phyloP scores from a whole-genome alignment of 23 tunicate genomes.

The Halocynthia aurantium region DNA sequence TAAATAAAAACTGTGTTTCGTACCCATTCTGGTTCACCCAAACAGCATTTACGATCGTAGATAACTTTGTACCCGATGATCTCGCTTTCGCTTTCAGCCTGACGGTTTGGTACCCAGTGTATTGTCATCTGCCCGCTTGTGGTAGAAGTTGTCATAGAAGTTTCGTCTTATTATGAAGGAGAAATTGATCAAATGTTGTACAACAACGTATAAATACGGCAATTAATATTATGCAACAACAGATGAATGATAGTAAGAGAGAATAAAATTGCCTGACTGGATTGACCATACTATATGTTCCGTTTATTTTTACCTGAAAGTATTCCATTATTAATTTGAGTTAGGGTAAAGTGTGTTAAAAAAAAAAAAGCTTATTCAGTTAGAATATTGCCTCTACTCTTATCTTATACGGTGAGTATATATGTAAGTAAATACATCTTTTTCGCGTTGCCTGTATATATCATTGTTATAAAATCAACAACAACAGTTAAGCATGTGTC shows the following conservation, averaged over 20 bases:
- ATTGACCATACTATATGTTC: neutral
- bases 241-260: neutral
- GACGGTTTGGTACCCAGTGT: neutral
- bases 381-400: no score
- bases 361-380: no score
- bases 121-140: neutral
- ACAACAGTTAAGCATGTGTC: neutral
- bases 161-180: neutral
- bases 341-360: no score
- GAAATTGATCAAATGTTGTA: neutral
- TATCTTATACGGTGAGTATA: no score
- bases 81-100: neutral
- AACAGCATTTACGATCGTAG: constrained; percentile 22
- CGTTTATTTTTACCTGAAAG: no score
- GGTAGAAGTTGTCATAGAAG: neutral
- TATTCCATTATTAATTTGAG: no score
- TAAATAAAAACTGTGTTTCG: neutral
- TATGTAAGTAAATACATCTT: no score
- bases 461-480: no score
- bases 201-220: neutral
- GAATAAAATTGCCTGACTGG: neutral
- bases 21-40: constrained; percentile 28
- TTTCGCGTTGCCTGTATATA: no score
- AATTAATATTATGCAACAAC: neutral
- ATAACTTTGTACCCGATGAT: constrained; percentile 21